Conservation (phyloP, 2,797 vertebrate species). For the Channa striata region DNA sequence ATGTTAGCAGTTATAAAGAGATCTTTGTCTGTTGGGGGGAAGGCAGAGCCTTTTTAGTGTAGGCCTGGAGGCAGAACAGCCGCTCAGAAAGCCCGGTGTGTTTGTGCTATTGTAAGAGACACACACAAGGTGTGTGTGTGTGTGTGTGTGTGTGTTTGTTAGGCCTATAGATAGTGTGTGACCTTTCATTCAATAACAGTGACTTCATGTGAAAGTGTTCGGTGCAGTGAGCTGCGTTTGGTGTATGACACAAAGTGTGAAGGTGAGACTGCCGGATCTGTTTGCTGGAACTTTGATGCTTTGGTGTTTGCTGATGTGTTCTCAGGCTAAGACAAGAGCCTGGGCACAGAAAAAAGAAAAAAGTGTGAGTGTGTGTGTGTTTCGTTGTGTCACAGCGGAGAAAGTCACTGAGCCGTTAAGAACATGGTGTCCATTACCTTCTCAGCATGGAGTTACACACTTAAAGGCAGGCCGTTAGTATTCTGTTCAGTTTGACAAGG, state of each 20-base stretch:
- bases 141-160: constrained; percentile 24
- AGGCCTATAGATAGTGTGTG: constrained; percentile 16
- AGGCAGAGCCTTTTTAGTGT: constrained; percentile 35
- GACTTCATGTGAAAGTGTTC: constrained; percentile 46
- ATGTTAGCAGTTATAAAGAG: constrained; percentile 54
- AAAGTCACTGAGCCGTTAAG: constrained; percentile 72
- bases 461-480: constrained; percentile 74
- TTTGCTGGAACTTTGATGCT: constrained; percentile 29
- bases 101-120: constrained; percentile 22
- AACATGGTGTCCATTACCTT: constrained; percentile 68
- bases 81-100: constrained; percentile 44
- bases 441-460: constrained; percentile 66
- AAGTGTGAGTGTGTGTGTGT: constrained; percentile 27
- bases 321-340: constrained; percentile 9
- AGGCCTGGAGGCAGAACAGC: constrained; percentile 44
- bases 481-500: constrained; percentile 64
- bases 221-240: constrained; percentile 27
- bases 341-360: neutral
- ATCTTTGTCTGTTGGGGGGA: constrained; percentile 59
- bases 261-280: constrained; percentile 52
- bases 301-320: constrained; percentile 28
- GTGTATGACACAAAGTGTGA: constrained; percentile 53
- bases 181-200: constrained; percentile 50
- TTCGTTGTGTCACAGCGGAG: constrained; percentile 47
- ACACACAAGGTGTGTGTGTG: neutral